These are phyloP conservation scores for Sylvietta virens DNA, from an alignment of 2,113 vertebrate genomes.

Conservation along the genomic window DNA sequence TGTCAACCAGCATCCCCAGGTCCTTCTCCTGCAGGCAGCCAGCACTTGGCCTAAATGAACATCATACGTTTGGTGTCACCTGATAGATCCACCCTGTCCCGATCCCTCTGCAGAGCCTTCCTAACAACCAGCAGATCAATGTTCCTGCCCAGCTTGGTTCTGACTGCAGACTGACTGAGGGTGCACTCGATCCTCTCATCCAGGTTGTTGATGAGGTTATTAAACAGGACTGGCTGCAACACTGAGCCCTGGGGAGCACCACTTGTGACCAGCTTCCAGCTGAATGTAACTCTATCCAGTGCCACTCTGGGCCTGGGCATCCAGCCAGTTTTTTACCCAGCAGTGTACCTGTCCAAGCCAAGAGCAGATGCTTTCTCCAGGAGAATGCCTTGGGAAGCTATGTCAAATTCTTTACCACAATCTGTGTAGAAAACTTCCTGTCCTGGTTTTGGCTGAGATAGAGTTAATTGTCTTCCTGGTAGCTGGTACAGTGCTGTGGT, in stretches of 20 bases:
- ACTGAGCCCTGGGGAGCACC: background rate
- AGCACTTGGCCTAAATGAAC: background rate
- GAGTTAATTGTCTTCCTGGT: background rate
- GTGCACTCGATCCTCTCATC: accelerated
- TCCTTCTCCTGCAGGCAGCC: background rate
- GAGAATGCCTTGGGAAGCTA: background rate
- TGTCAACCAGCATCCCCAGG: background rate
- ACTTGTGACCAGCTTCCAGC: background rate
- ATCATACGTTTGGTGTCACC: background rate
- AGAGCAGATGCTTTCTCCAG: background rate
- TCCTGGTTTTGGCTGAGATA: background rate
- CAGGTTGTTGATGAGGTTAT: background rate
- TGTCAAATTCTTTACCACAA: background rate
- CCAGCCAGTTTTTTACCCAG: background rate
- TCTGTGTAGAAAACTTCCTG: background rate
- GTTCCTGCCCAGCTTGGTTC: background rate
- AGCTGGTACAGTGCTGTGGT: background rate
- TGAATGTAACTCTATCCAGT: background rate
- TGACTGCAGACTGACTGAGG: background rate
- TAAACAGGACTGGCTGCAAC: background rate
- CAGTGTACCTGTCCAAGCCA: background rate
- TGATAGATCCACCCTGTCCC: background rate
- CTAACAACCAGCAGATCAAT: background rate
- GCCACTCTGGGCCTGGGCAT: background rate
- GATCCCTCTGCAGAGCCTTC: background rate